Evolutionary conservation across 2,888 invertebrate species (phyloP), one percentile per base, ranked within the genome.

Genomic region (Leptinotarsa haldemani): DNA sequence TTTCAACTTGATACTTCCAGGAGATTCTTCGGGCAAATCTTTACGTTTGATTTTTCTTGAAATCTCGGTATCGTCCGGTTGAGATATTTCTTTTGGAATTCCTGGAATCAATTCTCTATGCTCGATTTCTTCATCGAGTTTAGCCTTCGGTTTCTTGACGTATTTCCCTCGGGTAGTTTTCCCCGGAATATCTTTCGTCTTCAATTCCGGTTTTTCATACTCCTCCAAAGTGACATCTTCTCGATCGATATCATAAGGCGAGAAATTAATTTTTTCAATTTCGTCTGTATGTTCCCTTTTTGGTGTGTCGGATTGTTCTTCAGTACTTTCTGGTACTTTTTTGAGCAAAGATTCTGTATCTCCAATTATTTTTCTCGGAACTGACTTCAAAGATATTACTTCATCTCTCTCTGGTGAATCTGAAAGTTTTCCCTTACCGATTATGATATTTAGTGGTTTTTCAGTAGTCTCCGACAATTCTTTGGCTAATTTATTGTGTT

Each of bases 351-450:
- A 78, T 63, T 82, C 79, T 69, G 65, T 65, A 46, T 71, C 67
- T 46, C 18, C 58, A 40, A 71, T 58, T 5, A 69, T 25, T 70
- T 85, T 84, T 71, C 84, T 79, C n/a, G 88, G 87, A 53, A 87
- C 82, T 77, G 88, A 88, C 79, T 88, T 86, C n/a, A 87, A 77
- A 76, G 83, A 83, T 5, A 86, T 80, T 46, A 77, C 77, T 75
- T 85, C 85, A 40, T 77, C 71, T 46, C 79, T 78, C 73, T 85
- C 83, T 65, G 86, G 86, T 18, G 75, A 75, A 70, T 83, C 79
- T 20, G 87, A 87, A 50, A 87, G 74, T 77, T 88, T 82, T 76
- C 85, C 82, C 85, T 86, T 82, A 75, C 86, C 84, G 48, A 88
- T 82, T 72, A 82, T 84, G 74, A 83, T 73, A 81, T 74, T 81